Base-by-base conservation (phyloP, 1,140 invertebrate species). In the Babylonia areolata region DNA sequence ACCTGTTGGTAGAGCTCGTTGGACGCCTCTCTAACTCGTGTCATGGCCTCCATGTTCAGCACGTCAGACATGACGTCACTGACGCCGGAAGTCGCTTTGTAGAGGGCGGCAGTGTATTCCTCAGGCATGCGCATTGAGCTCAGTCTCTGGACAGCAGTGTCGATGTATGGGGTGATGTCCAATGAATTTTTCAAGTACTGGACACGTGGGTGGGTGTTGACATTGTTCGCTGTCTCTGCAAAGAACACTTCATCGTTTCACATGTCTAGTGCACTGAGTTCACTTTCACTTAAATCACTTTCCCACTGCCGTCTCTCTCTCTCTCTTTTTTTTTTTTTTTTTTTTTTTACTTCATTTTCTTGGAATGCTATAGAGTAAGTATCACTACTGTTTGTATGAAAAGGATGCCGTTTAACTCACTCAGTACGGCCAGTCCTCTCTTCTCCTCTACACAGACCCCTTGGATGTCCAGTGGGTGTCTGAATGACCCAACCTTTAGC, bases 91-190 rank as follows among this genome's bases (percentile, higher is more conserved):
- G 86, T 86, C 3, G 83, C 78, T 58, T 86, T 78, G 85, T 89
- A 89, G 12, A 91, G 87, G 40, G 85, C 87, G 23, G 86, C 85
- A 58, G 64, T 90, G 84, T 90, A 91, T 75, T 77, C 39, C 39
- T 88, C 77, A 69, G 85, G 79, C 20, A 90, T 86, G 77, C 84
- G 85, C 5, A 58, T 51, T 33, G 0, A 42, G 2, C 42, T 33
- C 23, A 80, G 40, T 3, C 33, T 51, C 5, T 80, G 40, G 42
- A 28, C 15, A n/a, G 23, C 42, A 20, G n/a, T 33, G 33, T 80
- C 28, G 46, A 80, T n/a, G 46, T 80, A 80, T 28, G 78, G 78
- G 1, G 78, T 54, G 46, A 54, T 15, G 78, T 80, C 46, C 2
- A 80, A 15, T 12, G 12, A 15, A 28, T 58, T 28, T 28, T 58